phyloP scores from a whole-genome alignment of 2,797 vertebrate genomes.

The Tragopan temminckii region DNA sequence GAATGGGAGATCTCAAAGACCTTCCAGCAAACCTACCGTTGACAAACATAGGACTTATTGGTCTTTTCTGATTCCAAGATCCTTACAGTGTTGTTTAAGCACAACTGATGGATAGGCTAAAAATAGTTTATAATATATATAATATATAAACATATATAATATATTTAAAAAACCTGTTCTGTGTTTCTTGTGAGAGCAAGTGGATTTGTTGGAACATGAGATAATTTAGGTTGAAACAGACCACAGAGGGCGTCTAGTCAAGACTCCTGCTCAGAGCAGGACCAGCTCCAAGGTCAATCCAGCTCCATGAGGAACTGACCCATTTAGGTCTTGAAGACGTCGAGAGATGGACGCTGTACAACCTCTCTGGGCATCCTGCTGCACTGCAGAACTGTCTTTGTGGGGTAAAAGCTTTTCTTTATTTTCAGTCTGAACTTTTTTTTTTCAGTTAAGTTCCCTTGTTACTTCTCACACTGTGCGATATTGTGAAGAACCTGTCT shows the following conservation, averaged over 20 bases:
- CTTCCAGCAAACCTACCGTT: background rate
- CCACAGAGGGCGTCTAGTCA: rapidly evolving
- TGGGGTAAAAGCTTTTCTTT: background rate
- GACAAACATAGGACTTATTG: background rate
- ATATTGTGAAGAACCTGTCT: background rate
- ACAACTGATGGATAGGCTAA: background rate
- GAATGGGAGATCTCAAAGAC: background rate
- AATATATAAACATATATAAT: too few species aligned
- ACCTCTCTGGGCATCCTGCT: background rate
- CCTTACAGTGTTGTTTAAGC: background rate
- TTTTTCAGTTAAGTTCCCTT: background rate
- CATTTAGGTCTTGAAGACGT: background rate
- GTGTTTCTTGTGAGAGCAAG: background rate
- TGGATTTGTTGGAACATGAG: background rate
- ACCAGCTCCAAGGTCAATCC: background rate
- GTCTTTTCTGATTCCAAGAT: background rate
- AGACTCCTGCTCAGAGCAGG: background rate
- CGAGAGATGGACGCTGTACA: background rate
- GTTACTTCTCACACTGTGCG: background rate
- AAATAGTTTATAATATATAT: background rate
- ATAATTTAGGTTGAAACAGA: background rate
- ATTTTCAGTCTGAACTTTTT: background rate
- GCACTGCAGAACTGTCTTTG: background rate
- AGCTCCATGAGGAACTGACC: background rate
- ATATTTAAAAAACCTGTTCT: background rate